Conservation (phyloP, 2,888 invertebrate genomes). For the Xestia ashworthii region DNA sequence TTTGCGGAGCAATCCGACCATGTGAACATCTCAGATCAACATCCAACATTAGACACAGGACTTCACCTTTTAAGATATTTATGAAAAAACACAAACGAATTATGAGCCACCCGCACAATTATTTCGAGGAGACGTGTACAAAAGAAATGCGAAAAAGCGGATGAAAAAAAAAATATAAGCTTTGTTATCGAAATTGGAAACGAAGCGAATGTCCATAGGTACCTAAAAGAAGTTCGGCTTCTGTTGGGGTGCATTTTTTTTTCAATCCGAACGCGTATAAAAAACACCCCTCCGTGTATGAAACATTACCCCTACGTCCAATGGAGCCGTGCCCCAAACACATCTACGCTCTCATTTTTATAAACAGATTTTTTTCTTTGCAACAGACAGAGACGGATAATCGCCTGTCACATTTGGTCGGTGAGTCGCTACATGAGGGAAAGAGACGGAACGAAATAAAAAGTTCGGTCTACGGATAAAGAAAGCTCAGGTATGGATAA, state of each 20-base stretch:
- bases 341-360: slow-evolving; percentile 86
- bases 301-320: slow-evolving; percentile 88
- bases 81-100: slow-evolving; percentile 81
- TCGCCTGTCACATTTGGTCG: slow-evolving; percentile 67
- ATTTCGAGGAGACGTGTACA: slow-evolving; percentile 76
- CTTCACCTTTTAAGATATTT: slow-evolving; percentile 75
- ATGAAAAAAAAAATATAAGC: slow-evolving; percentile 82
- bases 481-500: slow-evolving; percentile 90
- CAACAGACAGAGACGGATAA: slow-evolving; percentile 75
- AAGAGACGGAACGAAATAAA: slow-evolving; percentile 84
- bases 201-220: slow-evolving; percentile 84
- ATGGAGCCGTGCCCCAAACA: slow-evolving; percentile 83
- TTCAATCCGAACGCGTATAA: slow-evolving; percentile 82
- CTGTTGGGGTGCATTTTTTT: slow-evolving; percentile 87
- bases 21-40: slow-evolving; percentile 74
- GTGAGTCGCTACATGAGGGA: slow-evolving; percentile 67
- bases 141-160: slow-evolving; percentile 77
- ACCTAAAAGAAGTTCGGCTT: slow-evolving; percentile 85
- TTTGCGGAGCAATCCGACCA: slow-evolving; percentile 75
- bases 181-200: slow-evolving; percentile 90
- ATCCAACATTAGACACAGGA: slow-evolving; percentile 68
- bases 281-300: slow-evolving; percentile 88
- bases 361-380: slow-evolving; percentile 89
- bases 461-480: slow-evolving; percentile 89
- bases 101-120: slow-evolving; percentile 82